Evolutionary conservation across 1,140 invertebrate species (phyloP).

Genomic region (Drosophila serrata): DNA sequence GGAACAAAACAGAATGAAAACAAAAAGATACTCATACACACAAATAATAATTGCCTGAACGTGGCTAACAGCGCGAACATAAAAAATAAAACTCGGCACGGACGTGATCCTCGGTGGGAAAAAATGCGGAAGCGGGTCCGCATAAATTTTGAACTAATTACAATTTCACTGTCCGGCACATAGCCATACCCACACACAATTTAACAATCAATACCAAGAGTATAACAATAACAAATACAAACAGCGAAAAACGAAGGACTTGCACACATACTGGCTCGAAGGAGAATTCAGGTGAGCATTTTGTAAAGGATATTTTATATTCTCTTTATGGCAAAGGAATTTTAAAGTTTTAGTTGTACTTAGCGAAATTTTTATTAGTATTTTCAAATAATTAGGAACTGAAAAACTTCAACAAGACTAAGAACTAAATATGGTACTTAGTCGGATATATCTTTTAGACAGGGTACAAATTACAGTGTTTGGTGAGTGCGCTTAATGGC

Average conservation of each 20-base stretch:
- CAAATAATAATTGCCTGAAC: conserved; percentile 48
- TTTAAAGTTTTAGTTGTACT: background rate
- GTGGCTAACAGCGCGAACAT: conserved; percentile 37
- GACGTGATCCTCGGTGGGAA: conserved; percentile 65
- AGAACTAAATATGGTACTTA: background rate
- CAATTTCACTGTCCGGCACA: conserved; percentile 73
- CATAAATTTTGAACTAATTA: conserved; percentile 82
- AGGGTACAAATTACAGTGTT: conserved; percentile 64
- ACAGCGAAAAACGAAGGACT: conserved; percentile 8
- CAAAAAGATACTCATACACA: conserved; percentile 17
- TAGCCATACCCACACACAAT: conserved; percentile 9
- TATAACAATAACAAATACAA: conserved; percentile 70
- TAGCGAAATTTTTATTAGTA: background rate
- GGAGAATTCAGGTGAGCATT: background rate
- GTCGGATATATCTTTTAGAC: background rate
- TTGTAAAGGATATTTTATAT: background rate
- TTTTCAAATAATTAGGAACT: background rate
- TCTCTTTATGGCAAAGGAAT: background rate
- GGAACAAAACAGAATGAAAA: conserved; percentile 5
- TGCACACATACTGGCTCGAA: background rate
- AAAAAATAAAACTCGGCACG: conserved; percentile 59
- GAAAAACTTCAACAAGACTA: background rate
- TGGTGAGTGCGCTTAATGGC: conserved; percentile 65
- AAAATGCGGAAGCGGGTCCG: conserved; percentile 62
- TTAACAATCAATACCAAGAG: conserved; percentile 65